Conservation (phyloP, 2,888 invertebrate genomes). For the Thymelicus acteon region DNA sequence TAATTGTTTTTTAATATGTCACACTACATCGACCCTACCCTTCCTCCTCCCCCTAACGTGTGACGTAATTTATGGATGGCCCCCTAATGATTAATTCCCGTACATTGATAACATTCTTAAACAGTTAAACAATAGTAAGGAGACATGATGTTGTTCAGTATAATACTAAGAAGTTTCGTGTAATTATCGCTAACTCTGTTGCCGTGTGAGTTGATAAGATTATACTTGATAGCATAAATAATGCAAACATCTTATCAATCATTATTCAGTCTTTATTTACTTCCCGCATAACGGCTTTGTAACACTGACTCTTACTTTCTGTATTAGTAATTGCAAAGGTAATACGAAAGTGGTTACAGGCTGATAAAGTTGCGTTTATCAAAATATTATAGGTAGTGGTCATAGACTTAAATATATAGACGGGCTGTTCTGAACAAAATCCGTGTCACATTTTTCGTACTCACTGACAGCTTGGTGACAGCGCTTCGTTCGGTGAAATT, state of each 20-base stretch:
- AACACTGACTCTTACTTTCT: background rate
- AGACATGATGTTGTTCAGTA: background rate
- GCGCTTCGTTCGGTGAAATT: too few species aligned
- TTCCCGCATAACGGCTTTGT: background rate
- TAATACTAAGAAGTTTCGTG: conserved; percentile 4
- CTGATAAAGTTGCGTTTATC: background rate
- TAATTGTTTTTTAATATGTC: too few species aligned
- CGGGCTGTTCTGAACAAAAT: too few species aligned
- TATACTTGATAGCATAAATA: conserved; percentile 21
- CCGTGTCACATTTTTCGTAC: too few species aligned
- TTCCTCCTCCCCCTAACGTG: too few species aligned
- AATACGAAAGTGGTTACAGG: background rate
- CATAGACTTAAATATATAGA: too few species aligned
- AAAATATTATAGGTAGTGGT: too few species aligned
- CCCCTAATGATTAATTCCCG: too few species aligned
- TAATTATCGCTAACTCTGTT: conserved; percentile 2
- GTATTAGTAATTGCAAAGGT: background rate
- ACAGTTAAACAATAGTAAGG: background rate
- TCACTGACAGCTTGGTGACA: too few species aligned
- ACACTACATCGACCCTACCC: too few species aligned
- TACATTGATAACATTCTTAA: background rate
- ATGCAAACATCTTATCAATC: conserved; percentile 16
- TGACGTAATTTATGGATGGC: too few species aligned
- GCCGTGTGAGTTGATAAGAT: conserved; percentile 24
- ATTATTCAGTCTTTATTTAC: conserved; percentile 7